Conservation (phyloP, 2,113 vertebrate genomes). For the Phrynocephalus versicolor region DNA sequence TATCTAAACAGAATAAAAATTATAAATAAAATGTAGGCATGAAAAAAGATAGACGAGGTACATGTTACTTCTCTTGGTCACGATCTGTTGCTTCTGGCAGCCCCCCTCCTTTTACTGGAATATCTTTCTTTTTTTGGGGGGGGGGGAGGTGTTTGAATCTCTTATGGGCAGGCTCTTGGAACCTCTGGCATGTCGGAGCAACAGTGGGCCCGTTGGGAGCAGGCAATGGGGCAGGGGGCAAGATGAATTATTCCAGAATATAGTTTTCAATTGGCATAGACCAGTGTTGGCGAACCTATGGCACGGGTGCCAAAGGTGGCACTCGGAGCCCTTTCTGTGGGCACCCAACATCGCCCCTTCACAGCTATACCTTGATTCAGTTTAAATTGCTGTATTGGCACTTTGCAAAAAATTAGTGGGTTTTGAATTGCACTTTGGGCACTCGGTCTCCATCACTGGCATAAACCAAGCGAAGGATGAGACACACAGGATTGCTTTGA, state of each 20-base stretch:
- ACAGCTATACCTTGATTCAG: too few relatives aligned
- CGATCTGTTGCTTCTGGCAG: conserved; percentile 57
- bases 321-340: too few relatives aligned
- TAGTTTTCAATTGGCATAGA: conserved; percentile 3
- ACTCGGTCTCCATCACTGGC: too few relatives aligned
- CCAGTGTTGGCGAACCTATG: too few relatives aligned
- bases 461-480: neutral
- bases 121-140: neutral
- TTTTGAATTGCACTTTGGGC: too few relatives aligned
- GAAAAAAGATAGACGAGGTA: neutral
- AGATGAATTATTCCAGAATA: conserved; percentile 3
- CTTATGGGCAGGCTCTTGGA: conserved; percentile 34
- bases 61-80: conserved; percentile 50
- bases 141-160: conserved; percentile 23
- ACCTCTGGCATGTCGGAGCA: conserved; percentile 9
- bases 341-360: too few relatives aligned
- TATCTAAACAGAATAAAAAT: conserved; percentile 22
- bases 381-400: too few relatives aligned
- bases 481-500: neutral
- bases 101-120: conserved; percentile 40
- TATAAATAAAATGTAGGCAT: neutral
- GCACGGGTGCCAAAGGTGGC: too few relatives aligned
- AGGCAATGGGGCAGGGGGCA: conserved; percentile 46
- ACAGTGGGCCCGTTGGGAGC: conserved; percentile 37
- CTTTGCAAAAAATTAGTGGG: too few relatives aligned